A percentile compares a stretch with the other conserved stretches of the same genome.
Conservation (phyloP, 37 sponge, comb jelly and placozoan genomes). For the Mnemiopsis leidyi region DNA sequence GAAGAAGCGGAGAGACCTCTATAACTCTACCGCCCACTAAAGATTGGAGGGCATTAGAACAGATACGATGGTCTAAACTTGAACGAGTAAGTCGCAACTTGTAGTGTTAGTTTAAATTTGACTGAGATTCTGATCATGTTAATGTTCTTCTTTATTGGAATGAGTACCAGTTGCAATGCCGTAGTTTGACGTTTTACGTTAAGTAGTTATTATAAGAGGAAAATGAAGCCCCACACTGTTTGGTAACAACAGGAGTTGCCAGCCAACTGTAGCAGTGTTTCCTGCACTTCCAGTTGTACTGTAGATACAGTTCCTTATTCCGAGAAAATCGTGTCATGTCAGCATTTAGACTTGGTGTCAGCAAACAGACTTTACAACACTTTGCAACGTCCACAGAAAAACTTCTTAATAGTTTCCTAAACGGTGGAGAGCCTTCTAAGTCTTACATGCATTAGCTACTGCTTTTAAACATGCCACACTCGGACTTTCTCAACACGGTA, state of each 20-base stretch:
- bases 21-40: conserved; percentile 39
- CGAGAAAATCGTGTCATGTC: background rate
- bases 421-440: background rate
- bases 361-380: too few relatives aligned
- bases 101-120: background rate
- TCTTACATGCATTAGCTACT: background rate
- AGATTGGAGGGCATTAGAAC: conserved; percentile 19
- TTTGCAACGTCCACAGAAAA: background rate
- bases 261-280: too few relatives aligned
- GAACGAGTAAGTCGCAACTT: conserved; percentile 8
- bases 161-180: too few relatives aligned
- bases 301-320: too few relatives aligned
- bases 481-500: too few relatives aligned
- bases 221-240: too few relatives aligned
- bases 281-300: too few relatives aligned
- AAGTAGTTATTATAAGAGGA: too few relatives aligned
- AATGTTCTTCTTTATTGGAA: too few relatives aligned
- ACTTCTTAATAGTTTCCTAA: background rate
- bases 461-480: too few relatives aligned
- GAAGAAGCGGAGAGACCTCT: background rate
- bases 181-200: too few relatives aligned
- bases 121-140: background rate
- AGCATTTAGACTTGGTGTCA: background rate
- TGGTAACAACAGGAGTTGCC: too few relatives aligned
- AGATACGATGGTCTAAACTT: conserved; percentile 45